Evolutionary conservation across 2,113 vertebrate species (phyloP).

Genomic region (Condylura cristata): DNA sequence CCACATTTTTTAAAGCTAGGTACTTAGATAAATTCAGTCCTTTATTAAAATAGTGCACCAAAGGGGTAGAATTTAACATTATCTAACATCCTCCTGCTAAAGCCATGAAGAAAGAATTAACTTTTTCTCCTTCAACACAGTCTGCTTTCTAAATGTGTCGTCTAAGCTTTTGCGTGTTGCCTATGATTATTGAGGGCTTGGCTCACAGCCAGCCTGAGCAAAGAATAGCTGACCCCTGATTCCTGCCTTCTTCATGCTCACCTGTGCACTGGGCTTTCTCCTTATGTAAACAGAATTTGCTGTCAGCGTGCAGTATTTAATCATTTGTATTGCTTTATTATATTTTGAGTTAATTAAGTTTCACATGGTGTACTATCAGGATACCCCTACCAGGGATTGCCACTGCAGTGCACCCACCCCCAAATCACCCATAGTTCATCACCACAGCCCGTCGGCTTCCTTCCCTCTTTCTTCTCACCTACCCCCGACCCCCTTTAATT

Average conservation of each 20-base stretch:
- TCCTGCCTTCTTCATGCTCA: not conserved
- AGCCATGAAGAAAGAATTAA: constrained; percentile 73
- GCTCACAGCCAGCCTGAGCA: not conserved
- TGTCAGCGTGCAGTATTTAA: not conserved
- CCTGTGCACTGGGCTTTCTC: constrained; percentile 7
- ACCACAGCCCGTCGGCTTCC: no score
- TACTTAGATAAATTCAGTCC: constrained; percentile 79
- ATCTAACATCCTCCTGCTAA: constrained; percentile 12
- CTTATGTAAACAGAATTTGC: not conserved
- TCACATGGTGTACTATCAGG: no score
- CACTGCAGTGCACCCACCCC: no score
- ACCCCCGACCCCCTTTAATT: not conserved
- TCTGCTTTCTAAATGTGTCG: not conserved
- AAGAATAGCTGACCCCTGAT: not conserved
- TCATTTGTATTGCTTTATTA: not conserved
- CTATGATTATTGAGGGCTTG: not conserved
- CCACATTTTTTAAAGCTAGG: constrained; percentile 77
- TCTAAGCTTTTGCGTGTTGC: constrained; percentile 6
- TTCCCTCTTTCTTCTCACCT: no score
- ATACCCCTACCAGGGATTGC: no score
- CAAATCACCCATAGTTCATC: no score
- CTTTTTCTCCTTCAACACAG: constrained; percentile 29
- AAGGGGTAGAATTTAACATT: constrained; percentile 24
- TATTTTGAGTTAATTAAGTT: no score
- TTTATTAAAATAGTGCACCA: constrained; percentile 72